Conservation (phyloP, 2,797 vertebrate genomes). For the Kryptopterus vitreolus region DNA sequence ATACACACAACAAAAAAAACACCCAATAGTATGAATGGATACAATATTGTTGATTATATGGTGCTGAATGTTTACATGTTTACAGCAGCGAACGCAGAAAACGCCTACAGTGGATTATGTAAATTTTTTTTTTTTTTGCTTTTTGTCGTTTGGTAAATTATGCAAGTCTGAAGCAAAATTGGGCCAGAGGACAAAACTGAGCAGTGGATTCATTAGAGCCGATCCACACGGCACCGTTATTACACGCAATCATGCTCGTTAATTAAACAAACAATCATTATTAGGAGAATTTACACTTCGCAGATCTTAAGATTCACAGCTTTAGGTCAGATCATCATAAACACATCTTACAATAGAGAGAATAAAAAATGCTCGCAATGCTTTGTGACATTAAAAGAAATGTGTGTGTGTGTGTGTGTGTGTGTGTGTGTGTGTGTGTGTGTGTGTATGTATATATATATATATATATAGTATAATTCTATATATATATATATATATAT, state of each 20-base stretch:
- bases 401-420: too few species aligned
- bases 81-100: neutral
- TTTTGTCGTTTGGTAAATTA: constrained; percentile 13
- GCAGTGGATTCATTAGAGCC: neutral
- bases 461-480: too few species aligned
- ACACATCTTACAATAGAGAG: neutral
- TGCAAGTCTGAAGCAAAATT: neutral
- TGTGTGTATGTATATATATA: too few species aligned
- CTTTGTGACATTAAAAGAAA: neutral
- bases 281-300: neutral
- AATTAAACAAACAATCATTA: constrained; percentile 10
- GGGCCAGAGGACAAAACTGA: neutral
- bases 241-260: neutral
- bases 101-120: neutral
- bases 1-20: too few species aligned
- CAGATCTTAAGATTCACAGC: neutral
- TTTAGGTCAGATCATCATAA: neutral
- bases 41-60: neutral
- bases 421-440: too few species aligned
- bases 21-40: neutral
- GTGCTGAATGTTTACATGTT: neutral
- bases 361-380: neutral
- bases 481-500: too few species aligned
- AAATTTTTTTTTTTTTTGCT: neutral
- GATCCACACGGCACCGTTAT: neutral